Evolutionary conservation across 2,888 invertebrate genomes (phyloP).

Genomic region (Sesia bembeciformis): DNA sequence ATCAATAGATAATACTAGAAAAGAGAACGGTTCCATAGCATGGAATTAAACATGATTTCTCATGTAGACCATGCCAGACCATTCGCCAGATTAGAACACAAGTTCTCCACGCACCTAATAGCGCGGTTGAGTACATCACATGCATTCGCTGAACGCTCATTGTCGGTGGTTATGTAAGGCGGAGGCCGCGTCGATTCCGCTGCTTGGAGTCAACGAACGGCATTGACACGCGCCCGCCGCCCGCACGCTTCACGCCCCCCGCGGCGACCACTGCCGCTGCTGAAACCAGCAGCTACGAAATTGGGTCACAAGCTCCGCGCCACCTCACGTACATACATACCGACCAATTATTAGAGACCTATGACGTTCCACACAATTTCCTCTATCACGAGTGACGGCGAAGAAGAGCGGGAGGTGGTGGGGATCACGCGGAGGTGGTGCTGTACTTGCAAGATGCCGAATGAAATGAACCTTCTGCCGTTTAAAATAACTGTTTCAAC

Average conservation of each 20-base stretch:
- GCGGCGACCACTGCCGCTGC: constrained; percentile 38
- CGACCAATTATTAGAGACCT: constrained; percentile 43
- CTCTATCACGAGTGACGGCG: not conserved
- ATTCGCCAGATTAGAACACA: not conserved
- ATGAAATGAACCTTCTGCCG: constrained; percentile 52
- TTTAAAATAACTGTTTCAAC: constrained; percentile 48
- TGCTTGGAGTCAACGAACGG: constrained; percentile 71
- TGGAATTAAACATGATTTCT: too few relatives aligned
- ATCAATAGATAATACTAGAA: too few relatives aligned
- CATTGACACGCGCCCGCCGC: constrained; percentile 67
- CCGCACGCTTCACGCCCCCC: constrained; percentile 27
- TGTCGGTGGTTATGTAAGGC: constrained; percentile 73
- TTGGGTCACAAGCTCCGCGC: constrained; percentile 69
- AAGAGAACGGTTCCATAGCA: too few relatives aligned
- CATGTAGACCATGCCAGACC: too few relatives aligned
- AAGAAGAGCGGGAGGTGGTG: constrained; percentile 10
- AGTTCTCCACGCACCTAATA: not conserved
- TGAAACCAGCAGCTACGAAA: constrained; percentile 73
- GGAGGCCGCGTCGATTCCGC: constrained; percentile 67
- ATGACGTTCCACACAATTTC: constrained; percentile 19
- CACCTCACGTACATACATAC: constrained; percentile 48
- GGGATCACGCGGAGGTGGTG: constrained; percentile 26
- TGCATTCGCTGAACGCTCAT: constrained; percentile 57
- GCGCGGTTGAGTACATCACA: constrained; percentile 39
- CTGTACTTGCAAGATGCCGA: constrained; percentile 40